Evolutionary conservation across 2,888 invertebrate genomes (phyloP), one percentile per base, ranked within the genome.

Genomic region (Embidobia sp.): DNA sequence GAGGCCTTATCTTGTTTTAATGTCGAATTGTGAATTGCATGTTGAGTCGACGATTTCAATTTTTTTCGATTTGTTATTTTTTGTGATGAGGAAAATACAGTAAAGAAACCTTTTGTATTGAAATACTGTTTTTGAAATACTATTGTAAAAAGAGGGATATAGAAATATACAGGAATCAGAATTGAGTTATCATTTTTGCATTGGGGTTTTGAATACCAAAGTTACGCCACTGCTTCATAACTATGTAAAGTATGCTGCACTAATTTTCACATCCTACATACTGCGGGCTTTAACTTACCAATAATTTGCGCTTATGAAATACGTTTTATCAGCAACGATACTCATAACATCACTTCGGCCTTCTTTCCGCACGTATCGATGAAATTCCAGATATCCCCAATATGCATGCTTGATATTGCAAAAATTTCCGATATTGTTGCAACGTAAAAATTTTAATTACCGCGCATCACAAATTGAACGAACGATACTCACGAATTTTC

Each of bases 301-400:
- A 55, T 55, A 42, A 48, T 37, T 37, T 16, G 16, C 37, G 37
- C 29, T 46, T 55, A 55, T 48, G 37, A 55, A 64, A 55, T 22
- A 33, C 11, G 48, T 67, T 55, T 67, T 55, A 55, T 67, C 66
- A 46, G 55, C 33, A 55, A 35, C 55, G 55, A 67, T 53, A 66
- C 27, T 55, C 46, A 29, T 69, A 57, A 40, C 49, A 31, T 40
- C 44, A 42, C 35, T 48, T 44, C 29, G 46, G 7, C 6, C 10
- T 48, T 67, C 22, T 40, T 57, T 57, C 16, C 16, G 6, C n/a
- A 19, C 22, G 35, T 8, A 31, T 11, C 22, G 48, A 67, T 46
- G 33, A 67, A 67, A 67, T 57, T 57, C 31, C 67, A 15, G 31
- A 48, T 67, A 67, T 19, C 13, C 27, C 44, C 37, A 33, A 53